Evolutionary conservation across 1,140 invertebrate species (phyloP).

Genomic region (Ruditapes philippinarum): DNA sequence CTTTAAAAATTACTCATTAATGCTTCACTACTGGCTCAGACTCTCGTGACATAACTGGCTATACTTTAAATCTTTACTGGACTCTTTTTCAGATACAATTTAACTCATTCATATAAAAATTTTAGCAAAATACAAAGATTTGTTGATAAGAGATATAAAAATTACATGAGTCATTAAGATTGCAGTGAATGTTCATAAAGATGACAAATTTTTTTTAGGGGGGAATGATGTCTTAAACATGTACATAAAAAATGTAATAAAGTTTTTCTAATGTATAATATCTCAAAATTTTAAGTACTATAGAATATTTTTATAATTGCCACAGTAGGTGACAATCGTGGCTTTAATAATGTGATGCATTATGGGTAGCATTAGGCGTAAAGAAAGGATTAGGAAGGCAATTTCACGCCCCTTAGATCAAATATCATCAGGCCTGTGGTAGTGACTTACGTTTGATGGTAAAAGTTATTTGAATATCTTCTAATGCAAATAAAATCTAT

Average conservation of each 20-base stretch:
- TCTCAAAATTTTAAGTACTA: background rate
- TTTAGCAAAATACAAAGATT: too few species aligned
- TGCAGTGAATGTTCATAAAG: background rate
- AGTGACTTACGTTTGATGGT: background rate
- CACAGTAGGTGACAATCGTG: background rate
- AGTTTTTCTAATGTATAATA: background rate
- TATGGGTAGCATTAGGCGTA: constrained; percentile 21
- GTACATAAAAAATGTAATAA: background rate
- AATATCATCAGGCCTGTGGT: background rate
- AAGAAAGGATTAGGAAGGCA: constrained; percentile 33
- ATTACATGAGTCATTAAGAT: background rate
- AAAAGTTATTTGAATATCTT: background rate
- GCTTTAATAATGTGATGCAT: constrained; percentile 37
- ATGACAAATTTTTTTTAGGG: background rate
- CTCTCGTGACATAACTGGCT: too few species aligned
- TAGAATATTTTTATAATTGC: background rate
- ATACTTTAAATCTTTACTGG: too few species aligned
- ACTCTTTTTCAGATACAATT: too few species aligned
- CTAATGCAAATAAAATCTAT: background rate
- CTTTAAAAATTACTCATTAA: too few species aligned
- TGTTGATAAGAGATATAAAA: too few species aligned
- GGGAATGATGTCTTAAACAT: too few species aligned
- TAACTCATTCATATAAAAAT: too few species aligned
- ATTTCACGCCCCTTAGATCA: constrained; percentile 28
- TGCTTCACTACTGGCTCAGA: too few species aligned